A percentile compares a stretch with the other conserved stretches of the same genome.
phyloP scores from a whole-genome alignment of 53 echinoderm and acorn worm genomes.

The Temnopleurus reevesii region DNA sequence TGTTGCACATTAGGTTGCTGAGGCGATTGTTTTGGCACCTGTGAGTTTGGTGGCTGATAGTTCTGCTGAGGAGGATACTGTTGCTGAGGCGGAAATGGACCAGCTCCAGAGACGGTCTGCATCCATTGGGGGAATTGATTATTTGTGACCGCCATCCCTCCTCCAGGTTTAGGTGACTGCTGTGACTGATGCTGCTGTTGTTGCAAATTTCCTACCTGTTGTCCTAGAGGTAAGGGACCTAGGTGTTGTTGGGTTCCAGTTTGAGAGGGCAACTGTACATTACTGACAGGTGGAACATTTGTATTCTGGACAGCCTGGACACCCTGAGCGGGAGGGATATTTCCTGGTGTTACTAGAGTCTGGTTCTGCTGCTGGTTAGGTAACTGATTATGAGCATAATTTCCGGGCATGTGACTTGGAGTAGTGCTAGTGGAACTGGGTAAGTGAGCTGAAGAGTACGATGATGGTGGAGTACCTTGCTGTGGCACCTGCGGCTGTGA shows the following conservation, averaged over 20 bases:
- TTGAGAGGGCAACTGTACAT: slow-evolving; percentile 45
- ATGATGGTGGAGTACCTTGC: slow-evolving; percentile 4
- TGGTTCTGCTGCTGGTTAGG: slow-evolving; percentile 27
- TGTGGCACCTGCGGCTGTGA: background rate
- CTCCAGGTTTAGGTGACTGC: background rate
- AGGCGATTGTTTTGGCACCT: slow-evolving; percentile 13
- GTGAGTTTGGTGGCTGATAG: background rate
- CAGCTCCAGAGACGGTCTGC: background rate
- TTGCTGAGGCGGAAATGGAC: slow-evolving; percentile 11
- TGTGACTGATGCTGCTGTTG: background rate
- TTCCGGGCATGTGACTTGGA: slow-evolving; percentile 25
- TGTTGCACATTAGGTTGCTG: slow-evolving; percentile 59
- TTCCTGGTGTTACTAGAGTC: background rate
- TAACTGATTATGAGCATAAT: slow-evolving; percentile 13
- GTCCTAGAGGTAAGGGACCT: background rate
- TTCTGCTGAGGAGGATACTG: background rate
- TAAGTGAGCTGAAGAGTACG: slow-evolving; percentile 48
- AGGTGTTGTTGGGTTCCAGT: slow-evolving; percentile 53
- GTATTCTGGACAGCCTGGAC: background rate
- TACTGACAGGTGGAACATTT: slow-evolving; percentile 4
- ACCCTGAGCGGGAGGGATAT: background rate
- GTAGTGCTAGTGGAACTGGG: slow-evolving; percentile 48
- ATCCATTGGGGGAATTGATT: background rate
- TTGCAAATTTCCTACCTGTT: slow-evolving; percentile 13
- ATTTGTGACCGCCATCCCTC: background rate